A percentile compares a stretch with the other conserved stretches of the same genome.
Evolutionary conservation across 92 coral and sea anemone species (phyloP).

Genomic region (Bergia puertoricense): DNA sequence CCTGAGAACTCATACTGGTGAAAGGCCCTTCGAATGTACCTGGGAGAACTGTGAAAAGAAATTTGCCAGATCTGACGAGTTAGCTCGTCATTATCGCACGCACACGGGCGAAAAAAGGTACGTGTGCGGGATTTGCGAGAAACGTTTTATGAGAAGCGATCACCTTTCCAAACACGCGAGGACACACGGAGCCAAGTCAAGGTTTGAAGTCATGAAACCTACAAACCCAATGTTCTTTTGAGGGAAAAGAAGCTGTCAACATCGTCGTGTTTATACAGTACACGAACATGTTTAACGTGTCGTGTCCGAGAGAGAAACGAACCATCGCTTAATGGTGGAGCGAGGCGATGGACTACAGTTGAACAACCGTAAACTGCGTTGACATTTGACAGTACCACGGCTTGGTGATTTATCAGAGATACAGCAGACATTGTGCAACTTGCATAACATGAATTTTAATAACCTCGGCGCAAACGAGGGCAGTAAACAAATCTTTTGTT

Average conservation of each 20-base stretch:
- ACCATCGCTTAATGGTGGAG: background rate
- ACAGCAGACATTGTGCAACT: background rate
- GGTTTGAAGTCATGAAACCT: slow-evolving; percentile 70
- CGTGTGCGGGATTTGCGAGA: slow-evolving; percentile 77
- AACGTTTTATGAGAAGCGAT: slow-evolving; percentile 93
- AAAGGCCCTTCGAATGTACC: slow-evolving; percentile 83
- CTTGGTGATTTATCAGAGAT: background rate
- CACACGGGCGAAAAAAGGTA: slow-evolving; percentile 94
- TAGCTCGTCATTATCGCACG: slow-evolving; percentile 91
- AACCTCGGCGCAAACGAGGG: background rate
- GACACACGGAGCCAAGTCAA: slow-evolving; percentile 72
- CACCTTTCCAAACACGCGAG: slow-evolving; percentile 87
- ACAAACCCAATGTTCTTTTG: slow-evolving; percentile 84
- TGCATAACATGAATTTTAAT: slow-evolving; percentile 1
- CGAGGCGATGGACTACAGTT: background rate
- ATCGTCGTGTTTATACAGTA: background rate
- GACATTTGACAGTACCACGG: background rate
- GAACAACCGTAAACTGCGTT: background rate
- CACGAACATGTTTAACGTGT: background rate
- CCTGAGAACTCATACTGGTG: slow-evolving; percentile 90
- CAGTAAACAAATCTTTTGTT: slow-evolving; percentile 14
- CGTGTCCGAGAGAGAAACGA: background rate
- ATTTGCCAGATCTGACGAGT: slow-evolving; percentile 94
- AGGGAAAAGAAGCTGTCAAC: slow-evolving; percentile 26
- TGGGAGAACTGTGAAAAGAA: slow-evolving; percentile 89